phyloP scores from a whole-genome alignment of 2,888 invertebrate species.

The Phasia obesa region DNA sequence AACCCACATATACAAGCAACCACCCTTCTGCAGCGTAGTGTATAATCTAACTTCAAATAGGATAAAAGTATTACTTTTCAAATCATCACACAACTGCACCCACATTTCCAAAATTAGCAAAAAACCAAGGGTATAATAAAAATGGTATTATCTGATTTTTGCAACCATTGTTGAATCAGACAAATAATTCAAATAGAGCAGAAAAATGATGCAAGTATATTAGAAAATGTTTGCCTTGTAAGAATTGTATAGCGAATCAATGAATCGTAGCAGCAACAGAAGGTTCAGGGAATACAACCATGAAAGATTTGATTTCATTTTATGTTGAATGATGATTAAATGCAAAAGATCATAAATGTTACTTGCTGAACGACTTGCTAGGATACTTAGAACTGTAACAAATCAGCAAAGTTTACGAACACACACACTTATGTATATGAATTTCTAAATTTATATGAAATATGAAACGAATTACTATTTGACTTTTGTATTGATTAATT shows the following conservation, averaged over 20 bases:
- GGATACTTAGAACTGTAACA: slow-evolving; percentile 31
- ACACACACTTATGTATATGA: not conserved
- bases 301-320: too few relatives aligned
- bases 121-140: slow-evolving; percentile 52
- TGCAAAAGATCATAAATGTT: too few relatives aligned
- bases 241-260: slow-evolving; percentile 1
- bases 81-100: slow-evolving; percentile 51
- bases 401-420: slow-evolving; percentile 20
- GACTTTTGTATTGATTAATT: slow-evolving; percentile 69
- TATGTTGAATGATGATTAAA: too few relatives aligned
- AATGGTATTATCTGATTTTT: slow-evolving; percentile 27
- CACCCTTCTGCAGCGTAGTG: slow-evolving; percentile 7
- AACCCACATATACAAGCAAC: not conserved
- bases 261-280: too few relatives aligned
- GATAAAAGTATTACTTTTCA: not conserved
- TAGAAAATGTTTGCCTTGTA: slow-evolving; percentile 24
- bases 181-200: slow-evolving; percentile 26
- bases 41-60: too few relatives aligned
- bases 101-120: slow-evolving; percentile 22
- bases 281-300: too few relatives aligned
- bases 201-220: not conserved
- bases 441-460: slow-evolving; percentile 20
- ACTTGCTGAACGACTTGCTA: too few relatives aligned
- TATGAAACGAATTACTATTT: slow-evolving; percentile 62
- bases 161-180: slow-evolving; percentile 34